Evolutionary conservation across 2,797 vertebrate species (phyloP).

Genomic region (Ctenosaura bakeri): DNA sequence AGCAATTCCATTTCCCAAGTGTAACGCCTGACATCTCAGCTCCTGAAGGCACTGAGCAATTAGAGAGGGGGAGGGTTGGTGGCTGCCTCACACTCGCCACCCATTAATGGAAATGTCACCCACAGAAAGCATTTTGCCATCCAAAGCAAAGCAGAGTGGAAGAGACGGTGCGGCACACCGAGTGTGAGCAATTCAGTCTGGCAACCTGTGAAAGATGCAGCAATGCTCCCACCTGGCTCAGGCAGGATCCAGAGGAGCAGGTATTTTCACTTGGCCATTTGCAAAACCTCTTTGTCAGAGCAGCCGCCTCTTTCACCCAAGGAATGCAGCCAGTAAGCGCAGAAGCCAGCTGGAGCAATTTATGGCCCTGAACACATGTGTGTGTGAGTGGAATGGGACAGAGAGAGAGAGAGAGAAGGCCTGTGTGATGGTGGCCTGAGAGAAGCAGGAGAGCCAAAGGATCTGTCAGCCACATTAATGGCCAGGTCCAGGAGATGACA

Average conservation of each 20-base stretch:
- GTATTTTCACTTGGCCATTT: constrained; percentile 15
- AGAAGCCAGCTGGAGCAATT: accelerated
- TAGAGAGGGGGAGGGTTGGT: not conserved
- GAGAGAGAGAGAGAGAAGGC: not conserved
- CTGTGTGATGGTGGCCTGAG: not conserved
- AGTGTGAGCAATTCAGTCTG: not conserved
- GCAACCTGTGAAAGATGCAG: constrained; percentile 43
- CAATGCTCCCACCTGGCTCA: constrained; percentile 27
- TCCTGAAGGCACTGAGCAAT: constrained; percentile 34
- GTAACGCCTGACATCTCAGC: not conserved
- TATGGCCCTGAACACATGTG: not conserved
- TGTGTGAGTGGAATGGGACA: not conserved
- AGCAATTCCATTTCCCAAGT: constrained; percentile 21
- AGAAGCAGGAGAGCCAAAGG: not conserved
- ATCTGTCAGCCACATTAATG: not conserved
- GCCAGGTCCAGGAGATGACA: not conserved
- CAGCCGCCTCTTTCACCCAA: not conserved
- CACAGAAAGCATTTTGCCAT: constrained; percentile 48
- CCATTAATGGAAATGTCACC: constrained; percentile 66
- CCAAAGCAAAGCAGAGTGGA: not conserved
- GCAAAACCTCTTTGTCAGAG: not conserved
- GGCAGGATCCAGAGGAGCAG: constrained; percentile 41
- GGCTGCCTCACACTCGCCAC: not conserved
- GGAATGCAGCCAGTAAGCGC: not conserved
- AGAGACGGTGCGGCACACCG: not conserved